A percentile compares a stretch with the other conserved stretches of the same genome.
Conservation (phyloP, 2,888 invertebrate genomes). For the Erpobdella octoculata region DNA sequence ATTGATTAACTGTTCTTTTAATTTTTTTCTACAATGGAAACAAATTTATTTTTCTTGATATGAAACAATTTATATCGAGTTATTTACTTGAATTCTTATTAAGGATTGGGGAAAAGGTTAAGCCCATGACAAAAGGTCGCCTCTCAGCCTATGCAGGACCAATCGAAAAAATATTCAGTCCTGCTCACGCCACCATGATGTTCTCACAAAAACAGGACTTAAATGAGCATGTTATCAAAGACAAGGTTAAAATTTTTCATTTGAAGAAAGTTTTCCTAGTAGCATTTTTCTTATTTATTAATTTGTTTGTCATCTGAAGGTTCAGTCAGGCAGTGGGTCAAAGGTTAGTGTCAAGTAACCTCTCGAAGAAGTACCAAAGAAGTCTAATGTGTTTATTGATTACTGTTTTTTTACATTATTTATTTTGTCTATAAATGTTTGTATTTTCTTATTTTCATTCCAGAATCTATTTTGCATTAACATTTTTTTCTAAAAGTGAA, state of each 20-base stretch:
- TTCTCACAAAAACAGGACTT: slow-evolving; percentile 44
- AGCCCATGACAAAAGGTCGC: slow-evolving; percentile 49
- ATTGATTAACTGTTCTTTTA: not conserved
- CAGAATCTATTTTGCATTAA: not conserved
- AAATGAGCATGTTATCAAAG: slow-evolving; percentile 43
- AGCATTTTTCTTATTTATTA: not conserved
- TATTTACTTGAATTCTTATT: not conserved
- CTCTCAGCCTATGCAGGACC: slow-evolving; percentile 47
- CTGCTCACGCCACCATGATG: slow-evolving; percentile 46
- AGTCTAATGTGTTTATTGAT: not conserved
- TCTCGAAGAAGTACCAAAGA: not conserved
- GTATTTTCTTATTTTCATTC: not conserved
- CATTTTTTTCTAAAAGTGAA: not conserved
- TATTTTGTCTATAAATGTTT: not conserved
- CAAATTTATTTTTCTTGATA: not conserved
- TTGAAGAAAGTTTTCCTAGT: not conserved
- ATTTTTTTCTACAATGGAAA: not conserved
- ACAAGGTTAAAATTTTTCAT: slow-evolving; percentile 42
- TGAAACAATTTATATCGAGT: not conserved
- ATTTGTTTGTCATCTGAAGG: slow-evolving; percentile 23
- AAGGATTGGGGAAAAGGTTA: slow-evolving; percentile 47
- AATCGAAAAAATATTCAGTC: slow-evolving; percentile 44
- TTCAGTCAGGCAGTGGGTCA: slow-evolving; percentile 36
- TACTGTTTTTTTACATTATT: slow-evolving; percentile 1
- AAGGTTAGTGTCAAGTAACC: slow-evolving; percentile 34